A percentile compares a stretch with the other conserved stretches of the same genome.
Conservation (phyloP, 1,140 invertebrate genomes). For the Hermetia illucens region DNA sequence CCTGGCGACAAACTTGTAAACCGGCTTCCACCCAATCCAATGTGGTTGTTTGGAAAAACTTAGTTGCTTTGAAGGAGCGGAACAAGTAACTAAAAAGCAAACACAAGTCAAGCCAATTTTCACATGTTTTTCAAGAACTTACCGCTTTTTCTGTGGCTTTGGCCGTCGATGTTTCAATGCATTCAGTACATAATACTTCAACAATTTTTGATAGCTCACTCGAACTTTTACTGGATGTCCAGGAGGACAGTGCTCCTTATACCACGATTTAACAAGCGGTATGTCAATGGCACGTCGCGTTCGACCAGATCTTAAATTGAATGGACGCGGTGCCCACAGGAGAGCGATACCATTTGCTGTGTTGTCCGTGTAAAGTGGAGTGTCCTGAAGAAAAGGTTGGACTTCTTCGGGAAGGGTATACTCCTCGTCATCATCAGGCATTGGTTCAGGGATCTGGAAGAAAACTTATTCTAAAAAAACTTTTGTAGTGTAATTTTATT, state of each 20-base stretch:
- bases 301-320: constrained; percentile 85
- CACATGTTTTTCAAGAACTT: constrained; percentile 10
- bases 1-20: constrained; percentile 94
- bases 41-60: constrained; percentile 99
- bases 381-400: constrained; percentile 85
- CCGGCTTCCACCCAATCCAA: constrained; percentile 99
- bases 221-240: constrained; percentile 98
- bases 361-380: constrained; percentile 93
- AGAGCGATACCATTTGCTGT: constrained; percentile 98
- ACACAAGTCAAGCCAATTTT: constrained; percentile 4
- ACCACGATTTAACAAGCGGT: constrained; percentile 96
- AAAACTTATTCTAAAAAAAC: constrained; percentile 5
- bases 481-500: constrained; percentile 3
- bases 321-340: constrained; percentile 96
- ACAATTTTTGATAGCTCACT: constrained; percentile 96
- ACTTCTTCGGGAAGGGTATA: constrained; percentile 84
- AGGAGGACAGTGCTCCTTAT: constrained; percentile 93
- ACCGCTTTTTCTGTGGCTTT: constrained; percentile 97
- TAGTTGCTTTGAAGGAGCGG: constrained; percentile 98
- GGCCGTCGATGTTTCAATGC: constrained; percentile 92
- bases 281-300: constrained; percentile 88
- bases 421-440: constrained; percentile 90
- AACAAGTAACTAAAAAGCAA: constrained; percentile 61
- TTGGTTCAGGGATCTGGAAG: constrained; percentile 55
- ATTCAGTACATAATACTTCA: constrained; percentile 98